phyloP scores from a whole-genome alignment of 1,140 invertebrate genomes.

The Drosophila mojavensis region DNA sequence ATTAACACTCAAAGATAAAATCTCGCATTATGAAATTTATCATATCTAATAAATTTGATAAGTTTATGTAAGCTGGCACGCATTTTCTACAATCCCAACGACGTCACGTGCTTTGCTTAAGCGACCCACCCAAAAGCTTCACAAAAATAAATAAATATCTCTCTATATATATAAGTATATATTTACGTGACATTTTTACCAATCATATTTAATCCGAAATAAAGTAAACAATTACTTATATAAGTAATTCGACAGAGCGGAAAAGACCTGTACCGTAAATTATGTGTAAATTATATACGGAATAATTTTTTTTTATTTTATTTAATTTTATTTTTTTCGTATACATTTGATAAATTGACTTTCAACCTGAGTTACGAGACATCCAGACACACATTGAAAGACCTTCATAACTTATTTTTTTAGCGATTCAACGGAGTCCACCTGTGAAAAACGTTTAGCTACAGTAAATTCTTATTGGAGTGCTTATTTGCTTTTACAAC shows the following conservation, averaged over 20 bases:
- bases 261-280: conserved; percentile 50
- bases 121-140: conserved; percentile 29
- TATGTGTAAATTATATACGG: conserved; percentile 38
- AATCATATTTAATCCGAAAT: conserved; percentile 30
- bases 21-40: conserved; percentile 1
- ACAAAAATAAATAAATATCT: not conserved
- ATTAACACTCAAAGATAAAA: not conserved
- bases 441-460: conserved; percentile 2
- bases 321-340: conserved; percentile 15
- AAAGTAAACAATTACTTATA: conserved; percentile 41
- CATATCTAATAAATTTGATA: conserved; percentile 15
- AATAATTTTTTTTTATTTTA: not conserved
- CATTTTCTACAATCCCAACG: not conserved
- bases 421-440: not conserved
- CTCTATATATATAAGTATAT: not conserved
- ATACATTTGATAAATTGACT: conserved; percentile 44
- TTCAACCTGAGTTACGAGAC: conserved; percentile 38
- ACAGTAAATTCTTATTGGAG: conserved; percentile 1
- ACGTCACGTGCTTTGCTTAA: conserved; percentile 8
- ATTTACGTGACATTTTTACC: conserved; percentile 43
- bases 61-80: conserved; percentile 1
- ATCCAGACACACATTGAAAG: conserved; percentile 8
- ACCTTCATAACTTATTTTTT: not conserved
- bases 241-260: conserved; percentile 40
- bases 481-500: conserved; percentile 9